Evolutionary conservation across 2,888 invertebrate species (phyloP), one percentile per base, ranked within the genome.

Genomic region (Panopea generosa): DNA sequence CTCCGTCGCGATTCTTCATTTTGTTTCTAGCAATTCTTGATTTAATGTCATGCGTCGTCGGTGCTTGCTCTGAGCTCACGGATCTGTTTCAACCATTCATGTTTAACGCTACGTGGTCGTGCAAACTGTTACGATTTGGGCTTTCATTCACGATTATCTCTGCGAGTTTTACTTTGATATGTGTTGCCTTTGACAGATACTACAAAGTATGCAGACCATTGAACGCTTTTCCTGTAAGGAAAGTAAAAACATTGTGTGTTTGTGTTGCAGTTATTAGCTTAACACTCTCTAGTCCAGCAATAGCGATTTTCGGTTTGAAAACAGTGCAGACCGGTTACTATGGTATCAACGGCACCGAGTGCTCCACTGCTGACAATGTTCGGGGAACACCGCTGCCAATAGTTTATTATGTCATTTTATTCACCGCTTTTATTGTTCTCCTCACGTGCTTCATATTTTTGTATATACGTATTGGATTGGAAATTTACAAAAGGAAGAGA

Each of bases 1-100:
- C 86, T n/a, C 86, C 87, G 6, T 86, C 87, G 11, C 83, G 87
- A 52, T 86, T 83, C 57, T 87, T 88, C 52, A 84, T 89, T n/a
- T 63, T 88, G 27, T 88, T 86, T 65, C 71, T 88, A 56, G 88
- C 88, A 9, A 66, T 84, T 14, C 79, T 87, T 29, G 88, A 89
- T 71, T 66, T 88, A n/a, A 68, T 86, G 26, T 83, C 85, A 4
- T 85, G 86, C 57, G 65, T 80, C n/a, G 72, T 88, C 1, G 87
- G 86, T 0, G 83, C 85, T 57, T 84, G 86, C 11, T 85, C 86
- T 2, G 88, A 88, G 71, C 60, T 87, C 0, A 76, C 82, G 1
- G 86, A 86, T 63, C 65, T 89, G 11, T 74, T 84, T 45, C 84
- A 87, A 55, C 87, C 88, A 0, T 84, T 82, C 27, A 59, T 74